A percentile compares a stretch with the other conserved stretches of the same genome.
phyloP scores from a whole-genome alignment of 2,797 vertebrate genomes.

The Acanthurus tractus region DNA sequence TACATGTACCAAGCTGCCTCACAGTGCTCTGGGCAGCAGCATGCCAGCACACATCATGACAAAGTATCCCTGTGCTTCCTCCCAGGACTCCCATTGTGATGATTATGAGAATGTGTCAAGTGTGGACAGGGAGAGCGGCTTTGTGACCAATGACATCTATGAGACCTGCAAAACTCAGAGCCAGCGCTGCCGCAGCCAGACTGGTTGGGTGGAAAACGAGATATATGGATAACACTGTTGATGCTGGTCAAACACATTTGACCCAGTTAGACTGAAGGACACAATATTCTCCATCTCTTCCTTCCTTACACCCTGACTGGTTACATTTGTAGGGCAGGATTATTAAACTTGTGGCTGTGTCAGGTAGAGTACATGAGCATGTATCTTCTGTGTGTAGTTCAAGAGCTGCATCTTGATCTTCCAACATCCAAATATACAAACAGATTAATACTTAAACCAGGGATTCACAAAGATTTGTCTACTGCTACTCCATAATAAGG shows the following conservation, averaged over 20 bases:
- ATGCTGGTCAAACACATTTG: conserved; percentile 17
- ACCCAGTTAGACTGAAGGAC: conserved; percentile 18
- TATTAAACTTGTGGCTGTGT: conserved; percentile 5
- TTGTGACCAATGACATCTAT: conserved; percentile 96
- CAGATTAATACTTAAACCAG: conserved; percentile 7
- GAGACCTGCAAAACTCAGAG: conserved; percentile 85
- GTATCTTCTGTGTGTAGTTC: conserved; percentile 22
- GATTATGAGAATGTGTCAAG: conserved; percentile 86
- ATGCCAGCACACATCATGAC: conserved; percentile 82
- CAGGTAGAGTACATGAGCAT: not conserved
- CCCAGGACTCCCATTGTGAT: conserved; percentile 71
- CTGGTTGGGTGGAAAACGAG: conserved; percentile 92
- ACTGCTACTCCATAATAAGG: conserved; percentile 3
- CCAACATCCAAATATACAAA: not conserved
- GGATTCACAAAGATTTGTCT: conserved; percentile 11
- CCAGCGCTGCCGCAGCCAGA: conserved; percentile 79
- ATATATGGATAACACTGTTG: conserved; percentile 83
- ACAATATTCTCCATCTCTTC: conserved; percentile 15
- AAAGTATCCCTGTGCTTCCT: conserved; percentile 79
- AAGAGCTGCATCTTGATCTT: conserved; percentile 8
- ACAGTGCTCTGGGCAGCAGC: conserved; percentile 83
- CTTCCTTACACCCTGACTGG: conserved; percentile 11
- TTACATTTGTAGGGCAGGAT: conserved; percentile 19
- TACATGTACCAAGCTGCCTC: conserved; percentile 79
- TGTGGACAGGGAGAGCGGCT: conserved; percentile 86